Conservation (phyloP, 2,888 invertebrate species). For the Drosophila aldrichi region DNA sequence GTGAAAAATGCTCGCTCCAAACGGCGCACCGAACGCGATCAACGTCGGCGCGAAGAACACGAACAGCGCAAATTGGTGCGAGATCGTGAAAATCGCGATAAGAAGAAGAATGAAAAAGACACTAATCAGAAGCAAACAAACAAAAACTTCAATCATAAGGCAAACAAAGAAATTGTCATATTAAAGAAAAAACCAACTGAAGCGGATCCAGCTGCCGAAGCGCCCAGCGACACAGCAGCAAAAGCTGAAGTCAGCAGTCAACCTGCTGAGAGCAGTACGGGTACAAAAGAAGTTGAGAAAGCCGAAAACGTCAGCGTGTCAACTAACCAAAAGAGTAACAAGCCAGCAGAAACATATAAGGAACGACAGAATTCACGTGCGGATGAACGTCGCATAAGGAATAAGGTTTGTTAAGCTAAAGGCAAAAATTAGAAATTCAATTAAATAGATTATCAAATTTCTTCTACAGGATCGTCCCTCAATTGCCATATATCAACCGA, state of each 20-base stretch:
- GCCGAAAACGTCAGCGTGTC: neutral
- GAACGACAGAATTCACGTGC: slow-evolving; percentile 45
- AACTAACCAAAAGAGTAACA: slow-evolving; percentile 10
- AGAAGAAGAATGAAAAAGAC: slow-evolving; percentile 43
- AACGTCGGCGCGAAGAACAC: slow-evolving; percentile 83
- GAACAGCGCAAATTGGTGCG: slow-evolving; percentile 77
- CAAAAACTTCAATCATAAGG: slow-evolving; percentile 38
- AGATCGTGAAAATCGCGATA: slow-evolving; percentile 60
- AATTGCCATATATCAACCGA: slow-evolving; percentile 95
- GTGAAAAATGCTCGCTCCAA: slow-evolving; percentile 79
- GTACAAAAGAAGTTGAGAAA: slow-evolving; percentile 16
- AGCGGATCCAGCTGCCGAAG: neutral
- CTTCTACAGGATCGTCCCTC: slow-evolving; percentile 92
- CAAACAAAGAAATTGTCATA: slow-evolving; percentile 77
- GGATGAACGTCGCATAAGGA: slow-evolving; percentile 83
- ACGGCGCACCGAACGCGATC: slow-evolving; percentile 82
- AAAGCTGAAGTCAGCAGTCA: slow-evolving; percentile 6
- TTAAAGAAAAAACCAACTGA: slow-evolving; percentile 64
- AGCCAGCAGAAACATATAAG: slow-evolving; percentile 3
- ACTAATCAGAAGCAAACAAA: slow-evolving; percentile 29
- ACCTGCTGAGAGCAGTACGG: neutral
- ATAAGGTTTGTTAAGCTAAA: slow-evolving; percentile 83
- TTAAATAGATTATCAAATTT: neutral
- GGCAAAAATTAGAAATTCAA: neutral
- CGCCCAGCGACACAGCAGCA: neutral